Percentiles rank a stretch among this genome's conserved stretches.
phyloP scores from a whole-genome alignment of 1,140 invertebrate genomes.

The Diprion similis region DNA sequence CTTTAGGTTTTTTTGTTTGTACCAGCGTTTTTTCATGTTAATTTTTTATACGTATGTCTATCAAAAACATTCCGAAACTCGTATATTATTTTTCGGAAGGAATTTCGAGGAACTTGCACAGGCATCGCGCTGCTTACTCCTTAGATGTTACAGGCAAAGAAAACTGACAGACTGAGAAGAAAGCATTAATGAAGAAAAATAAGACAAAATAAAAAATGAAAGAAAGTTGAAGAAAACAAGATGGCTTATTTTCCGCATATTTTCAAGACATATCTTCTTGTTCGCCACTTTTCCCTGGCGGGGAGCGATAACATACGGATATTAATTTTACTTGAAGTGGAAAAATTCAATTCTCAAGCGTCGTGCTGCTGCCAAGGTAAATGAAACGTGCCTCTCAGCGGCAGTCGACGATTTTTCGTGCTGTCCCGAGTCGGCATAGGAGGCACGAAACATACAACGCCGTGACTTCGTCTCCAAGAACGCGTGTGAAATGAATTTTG shows the following conservation, averaged over 20 bases:
- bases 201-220: background rate
- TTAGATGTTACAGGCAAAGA: background rate
- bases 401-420: too few species aligned
- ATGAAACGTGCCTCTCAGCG: background rate
- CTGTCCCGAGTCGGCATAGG: too few species aligned
- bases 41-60: background rate
- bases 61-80: background rate
- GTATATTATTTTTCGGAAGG: background rate
- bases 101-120: background rate
- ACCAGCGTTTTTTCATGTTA: background rate
- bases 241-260: background rate
- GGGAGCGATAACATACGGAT: background rate
- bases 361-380: background rate
- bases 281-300: background rate
- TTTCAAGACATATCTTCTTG: background rate
- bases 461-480: too few species aligned
- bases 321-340: background rate
- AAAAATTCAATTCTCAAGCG: background rate
- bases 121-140: background rate
- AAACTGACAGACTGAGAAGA: background rate
- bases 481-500: too few species aligned
- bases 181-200: background rate
- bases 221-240: background rate
- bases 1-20: background rate
- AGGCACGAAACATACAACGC: too few species aligned